These are phyloP conservation scores for Tetramorium simillimum DNA, from an alignment of 1,140 invertebrate genomes.

Conservation along the genomic window DNA sequence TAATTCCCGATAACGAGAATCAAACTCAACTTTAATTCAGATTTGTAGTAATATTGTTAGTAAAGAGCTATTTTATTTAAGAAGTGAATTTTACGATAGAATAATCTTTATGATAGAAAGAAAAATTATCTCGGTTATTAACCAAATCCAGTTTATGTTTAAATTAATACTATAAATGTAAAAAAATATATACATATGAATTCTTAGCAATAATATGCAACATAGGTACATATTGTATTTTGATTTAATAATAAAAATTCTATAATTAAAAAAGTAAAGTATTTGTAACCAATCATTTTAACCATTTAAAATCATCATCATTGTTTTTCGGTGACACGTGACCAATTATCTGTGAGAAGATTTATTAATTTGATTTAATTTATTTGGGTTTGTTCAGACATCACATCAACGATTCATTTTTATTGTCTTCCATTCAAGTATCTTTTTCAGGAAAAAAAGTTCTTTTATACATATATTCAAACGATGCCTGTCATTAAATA, in stretches of 20 bases:
- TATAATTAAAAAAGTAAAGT: background rate
- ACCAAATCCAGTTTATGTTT: background rate
- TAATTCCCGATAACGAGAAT: background rate
- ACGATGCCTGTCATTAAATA: background rate
- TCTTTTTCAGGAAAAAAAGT: background rate
- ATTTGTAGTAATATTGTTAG: background rate
- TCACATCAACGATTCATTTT: constrained; percentile 4
- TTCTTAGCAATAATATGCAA: background rate
- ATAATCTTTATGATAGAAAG: background rate
- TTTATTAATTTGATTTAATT: constrained; percentile 15
- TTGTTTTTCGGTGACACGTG: background rate
- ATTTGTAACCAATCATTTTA: background rate
- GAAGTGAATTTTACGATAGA: background rate
- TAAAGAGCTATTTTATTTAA: background rate
- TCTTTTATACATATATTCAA: background rate
- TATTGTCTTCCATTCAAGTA: background rate
- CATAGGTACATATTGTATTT: background rate
- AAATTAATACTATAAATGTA: background rate
- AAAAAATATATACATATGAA: background rate
- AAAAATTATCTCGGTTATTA: background rate
- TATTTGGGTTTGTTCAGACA: background rate
- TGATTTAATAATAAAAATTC: background rate
- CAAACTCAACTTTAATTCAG: background rate
- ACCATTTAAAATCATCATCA: background rate
- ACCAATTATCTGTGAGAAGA: background rate